Evolutionary conservation across 2,113 vertebrate species (phyloP).

Genomic region (Rissa tridactyla): DNA sequence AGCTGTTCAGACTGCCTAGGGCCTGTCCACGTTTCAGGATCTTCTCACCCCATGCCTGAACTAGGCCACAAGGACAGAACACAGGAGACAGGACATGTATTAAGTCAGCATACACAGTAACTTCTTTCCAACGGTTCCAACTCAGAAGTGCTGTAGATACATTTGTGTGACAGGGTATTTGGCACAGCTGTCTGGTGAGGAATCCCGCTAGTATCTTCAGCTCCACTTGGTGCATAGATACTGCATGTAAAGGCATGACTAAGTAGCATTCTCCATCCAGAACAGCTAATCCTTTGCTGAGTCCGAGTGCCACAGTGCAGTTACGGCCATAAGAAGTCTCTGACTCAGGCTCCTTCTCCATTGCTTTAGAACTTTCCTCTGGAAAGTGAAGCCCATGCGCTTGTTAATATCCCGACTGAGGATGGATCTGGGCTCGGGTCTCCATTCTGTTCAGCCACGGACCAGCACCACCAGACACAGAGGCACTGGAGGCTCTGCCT

Average conservation of each 20-base stretch:
- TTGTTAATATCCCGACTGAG: not conserved
- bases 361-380: not conserved
- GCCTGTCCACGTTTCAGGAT: not conserved
- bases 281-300: not conserved
- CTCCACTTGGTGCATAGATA: constrained; percentile 44
- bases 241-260: constrained; percentile 50
- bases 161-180: constrained; percentile 25
- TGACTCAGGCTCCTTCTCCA: constrained; percentile 20
- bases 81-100: not conserved
- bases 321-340: not conserved
- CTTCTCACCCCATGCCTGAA: not conserved
- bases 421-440: not conserved
- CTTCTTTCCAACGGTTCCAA: constrained; percentile 27
- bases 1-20: not conserved
- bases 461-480: not conserved
- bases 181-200: constrained; percentile 53
- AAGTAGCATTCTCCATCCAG: constrained; percentile 43
- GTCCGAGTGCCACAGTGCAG: not conserved
- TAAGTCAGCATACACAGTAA: constrained; percentile 32
- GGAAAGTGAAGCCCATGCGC: not conserved
- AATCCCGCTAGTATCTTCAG: not conserved
- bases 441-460: not conserved
- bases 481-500: not conserved
- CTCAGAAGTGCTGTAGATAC: not conserved
- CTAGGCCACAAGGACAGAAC: constrained; percentile 1